A percentile compares a stretch with the other conserved stretches of the same genome.
These are phyloP conservation scores for Eidolon dupreanum DNA, from an alignment of 2,797 vertebrate species.

Conservation along the genomic window DNA sequence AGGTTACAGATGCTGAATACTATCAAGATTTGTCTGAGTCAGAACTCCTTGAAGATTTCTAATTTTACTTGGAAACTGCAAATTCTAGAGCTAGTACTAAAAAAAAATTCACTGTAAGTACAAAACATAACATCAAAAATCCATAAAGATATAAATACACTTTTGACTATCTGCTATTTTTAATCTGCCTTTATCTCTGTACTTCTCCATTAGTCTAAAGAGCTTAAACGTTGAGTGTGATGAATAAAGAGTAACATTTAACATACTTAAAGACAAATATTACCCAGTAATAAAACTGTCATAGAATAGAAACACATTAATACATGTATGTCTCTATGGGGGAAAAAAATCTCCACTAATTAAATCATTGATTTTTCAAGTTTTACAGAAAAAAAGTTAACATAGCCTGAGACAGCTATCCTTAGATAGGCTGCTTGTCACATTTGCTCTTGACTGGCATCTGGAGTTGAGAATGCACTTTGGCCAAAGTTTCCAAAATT, in stretches of 20 bases:
- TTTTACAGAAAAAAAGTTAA: background rate
- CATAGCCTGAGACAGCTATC: too few species aligned
- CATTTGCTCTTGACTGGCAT: background rate
- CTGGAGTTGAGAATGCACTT: background rate
- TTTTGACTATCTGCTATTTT: background rate
- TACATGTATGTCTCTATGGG: background rate
- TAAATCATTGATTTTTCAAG: background rate
- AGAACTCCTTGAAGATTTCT: background rate
- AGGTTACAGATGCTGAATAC: background rate
- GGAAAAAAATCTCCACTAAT: background rate
- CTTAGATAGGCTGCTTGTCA: background rate
- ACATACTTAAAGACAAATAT: background rate
- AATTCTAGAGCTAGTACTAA: background rate
- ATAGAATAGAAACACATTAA: background rate
- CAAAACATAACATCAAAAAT: background rate
- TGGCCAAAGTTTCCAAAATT: background rate
- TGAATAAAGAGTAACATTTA: constrained; percentile 9
- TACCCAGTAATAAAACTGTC: background rate
- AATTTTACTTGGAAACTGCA: background rate
- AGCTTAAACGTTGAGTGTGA: background rate
- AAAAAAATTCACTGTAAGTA: background rate
- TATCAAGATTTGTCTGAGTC: background rate
- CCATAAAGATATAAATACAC: background rate
- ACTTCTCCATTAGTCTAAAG: background rate
- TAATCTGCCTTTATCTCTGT: background rate